Evolutionary conservation across 2,888 invertebrate species (phyloP), one percentile per base, ranked within the genome.

Genomic region (Calameuta pallipes): DNA sequence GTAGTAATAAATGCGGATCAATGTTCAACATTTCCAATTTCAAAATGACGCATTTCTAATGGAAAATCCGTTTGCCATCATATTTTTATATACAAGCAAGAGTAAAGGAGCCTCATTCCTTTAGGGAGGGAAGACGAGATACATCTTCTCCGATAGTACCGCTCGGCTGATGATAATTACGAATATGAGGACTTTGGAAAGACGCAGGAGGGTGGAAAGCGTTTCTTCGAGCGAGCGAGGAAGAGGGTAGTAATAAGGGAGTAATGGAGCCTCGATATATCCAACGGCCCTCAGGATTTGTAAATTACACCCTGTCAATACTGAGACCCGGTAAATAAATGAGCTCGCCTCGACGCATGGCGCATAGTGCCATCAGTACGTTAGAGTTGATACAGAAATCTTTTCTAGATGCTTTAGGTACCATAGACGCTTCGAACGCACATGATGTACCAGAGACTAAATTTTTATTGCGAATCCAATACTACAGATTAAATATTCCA

Each of bases 241-340:
- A 85, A 86, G 87, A 87, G 89, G 85, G 87, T 87, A 86, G 84
- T 91, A 91, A 91, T 91, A 87, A 91, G 90, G 91, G 91, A 91
- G 91, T 91, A 91, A 90, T 86, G 87, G 90, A 91, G 90, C 89
- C 88, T 90, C 91, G 91, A 91, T 91, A 91, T 91, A 91, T 91
- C 89, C 91, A 90, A 83, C 90, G 89, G 88, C 89, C 88, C 90
- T 88, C 88, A 87, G 90, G 90, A 91, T 91, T 91, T 90, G 90
- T 91, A 91, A 91, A 91, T 91, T 91, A 91, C 89, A 91, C 90
- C 91, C 90, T 91, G 91, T 88, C 89, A 89, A 89, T 89, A 88
- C 88, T 88, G 87, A 88, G 89, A 87, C 89, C 86, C 88, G 87
- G 87, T 87, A 88, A 89, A 89, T 89, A 89, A 89, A 89, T 89